Base-by-base conservation (phyloP, 37 sponge, comb jelly and placozoan genomes). In the Lycopodina hypogea region DNA sequence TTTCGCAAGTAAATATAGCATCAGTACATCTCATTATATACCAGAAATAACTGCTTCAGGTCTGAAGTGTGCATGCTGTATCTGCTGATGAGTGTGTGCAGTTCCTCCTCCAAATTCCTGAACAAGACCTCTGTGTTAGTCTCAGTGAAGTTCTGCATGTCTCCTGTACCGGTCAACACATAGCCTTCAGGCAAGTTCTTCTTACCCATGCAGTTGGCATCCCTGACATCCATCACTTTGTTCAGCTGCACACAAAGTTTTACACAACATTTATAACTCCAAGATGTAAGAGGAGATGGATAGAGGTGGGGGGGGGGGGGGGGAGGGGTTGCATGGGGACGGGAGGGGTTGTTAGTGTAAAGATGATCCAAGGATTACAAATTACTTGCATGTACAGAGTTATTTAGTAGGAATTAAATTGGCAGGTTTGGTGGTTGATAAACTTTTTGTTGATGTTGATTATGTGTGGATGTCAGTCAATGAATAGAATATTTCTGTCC, bases 51-150 rank as follows among this genome's bases (percentile, higher is more conserved):
- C 22, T 71, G 56, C 38, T 71, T 61, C 42, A 84, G 84, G 26
- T 84, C 84, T 45, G 23, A 23, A 1, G 84, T 70, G 9, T 77
- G 84, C n/a, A 84, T 77, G 1, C 30, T 56, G 62, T 84, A 84
- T 6, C 59, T 69, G n/a, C 60, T 58, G 9, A 77, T 71, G 41
- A 84, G 36, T 36, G 26, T 28, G 36, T 77, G 71, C 51, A 84
- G 84, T 40, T 84, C 84, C 18, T 69, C 70, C 37, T 84, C 78
- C 48, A 84, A 57, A 57, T 77, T 70, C 35, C 74, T 62, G 38
- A 84, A 77, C n/a, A 81, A 64, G 11, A 56, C 42, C 15, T 70
- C 59, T 8, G 71, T 71, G 33, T 84, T 78, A 19, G 15, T 84
- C 71, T 84, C 84, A 0, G 48, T 56, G 26, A 63, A 21, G 26